Conservation (phyloP, 2,888 invertebrate genomes). For the Polydesmus complanatus region DNA sequence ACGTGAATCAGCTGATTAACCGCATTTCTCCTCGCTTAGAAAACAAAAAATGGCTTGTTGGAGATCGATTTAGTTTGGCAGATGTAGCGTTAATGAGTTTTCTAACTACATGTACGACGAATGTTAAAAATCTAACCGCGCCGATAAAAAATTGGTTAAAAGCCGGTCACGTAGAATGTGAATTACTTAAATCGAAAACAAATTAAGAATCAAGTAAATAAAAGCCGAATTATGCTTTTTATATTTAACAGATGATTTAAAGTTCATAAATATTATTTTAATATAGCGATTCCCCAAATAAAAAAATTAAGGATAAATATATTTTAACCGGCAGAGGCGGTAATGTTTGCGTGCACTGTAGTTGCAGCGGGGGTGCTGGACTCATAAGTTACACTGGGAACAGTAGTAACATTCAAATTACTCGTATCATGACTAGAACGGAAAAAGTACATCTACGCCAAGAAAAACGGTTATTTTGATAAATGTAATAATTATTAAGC, state of each 20-base stretch:
- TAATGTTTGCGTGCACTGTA: neutral
- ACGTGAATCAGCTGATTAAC: conserved; percentile 5
- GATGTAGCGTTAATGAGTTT: conserved; percentile 13
- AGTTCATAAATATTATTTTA: too few species aligned
- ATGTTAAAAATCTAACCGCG: neutral
- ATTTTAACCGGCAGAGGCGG: neutral
- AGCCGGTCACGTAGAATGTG: neutral
- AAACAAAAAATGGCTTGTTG: neutral
- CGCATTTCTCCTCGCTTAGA: neutral
- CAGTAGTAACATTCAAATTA: neutral
- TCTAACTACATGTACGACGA: neutral
- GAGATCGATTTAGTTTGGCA: conserved; percentile 4
- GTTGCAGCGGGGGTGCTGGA: neutral
- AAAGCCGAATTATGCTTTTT: neutral
- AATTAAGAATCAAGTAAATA: neutral
- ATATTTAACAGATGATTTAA: too few species aligned
- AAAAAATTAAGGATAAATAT: neutral
- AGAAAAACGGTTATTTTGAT: neutral
- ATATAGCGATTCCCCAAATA: too few species aligned
- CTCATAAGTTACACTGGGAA: neutral
- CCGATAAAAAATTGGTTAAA: conserved; percentile 3
- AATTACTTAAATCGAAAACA: neutral
- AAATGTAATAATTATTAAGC: neutral
- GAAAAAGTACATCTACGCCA: conserved; percentile 5
- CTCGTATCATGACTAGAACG: neutral